phyloP scores from a whole-genome alignment of 2,888 invertebrate genomes.

The Aphelenchoides bicaudatus region DNA sequence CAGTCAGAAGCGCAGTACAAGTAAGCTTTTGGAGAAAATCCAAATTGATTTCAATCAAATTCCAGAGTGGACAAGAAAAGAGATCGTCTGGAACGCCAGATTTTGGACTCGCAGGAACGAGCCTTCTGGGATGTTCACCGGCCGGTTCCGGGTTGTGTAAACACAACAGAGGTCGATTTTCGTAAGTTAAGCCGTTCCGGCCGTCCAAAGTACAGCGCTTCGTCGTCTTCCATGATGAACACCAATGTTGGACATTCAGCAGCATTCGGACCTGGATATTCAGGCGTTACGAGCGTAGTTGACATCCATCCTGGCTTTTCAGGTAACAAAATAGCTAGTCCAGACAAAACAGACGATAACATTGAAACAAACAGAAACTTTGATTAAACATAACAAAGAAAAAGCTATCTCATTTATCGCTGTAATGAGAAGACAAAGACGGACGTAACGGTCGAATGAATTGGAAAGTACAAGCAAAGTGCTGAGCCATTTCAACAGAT shows the following conservation, averaged over 20 bases:
- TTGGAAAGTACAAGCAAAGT: too few relatives aligned
- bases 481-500: too few relatives aligned
- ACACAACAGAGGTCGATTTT: conserved; percentile 96
- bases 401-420: too few relatives aligned
- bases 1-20: conserved; percentile 88
- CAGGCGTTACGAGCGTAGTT: conserved; percentile 1
- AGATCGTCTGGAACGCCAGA: conserved; percentile 93
- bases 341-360: too few relatives aligned
- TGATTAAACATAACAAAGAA: too few relatives aligned
- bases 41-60: conserved; percentile 19
- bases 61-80: conserved; percentile 89
- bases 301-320: conserved; percentile 15
- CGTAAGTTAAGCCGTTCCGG: conserved; percentile 75
- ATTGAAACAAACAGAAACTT: too few relatives aligned
- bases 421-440: too few relatives aligned
- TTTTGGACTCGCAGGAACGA: conserved; percentile 94
- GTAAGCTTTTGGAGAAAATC: conserved; percentile 54
- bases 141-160: conserved; percentile 97
- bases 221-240: conserved; percentile 33
- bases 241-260: conserved; percentile 21
- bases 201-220: conserved; percentile 57
- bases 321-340: too few relatives aligned
- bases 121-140: conserved; percentile 99
- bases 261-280: conserved; percentile 1
- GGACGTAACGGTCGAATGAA: too few relatives aligned